A percentile compares a stretch with the other conserved stretches of the same genome.
phyloP scores from a whole-genome alignment of 2,888 invertebrate species.

The Uloborus plumipes region DNA sequence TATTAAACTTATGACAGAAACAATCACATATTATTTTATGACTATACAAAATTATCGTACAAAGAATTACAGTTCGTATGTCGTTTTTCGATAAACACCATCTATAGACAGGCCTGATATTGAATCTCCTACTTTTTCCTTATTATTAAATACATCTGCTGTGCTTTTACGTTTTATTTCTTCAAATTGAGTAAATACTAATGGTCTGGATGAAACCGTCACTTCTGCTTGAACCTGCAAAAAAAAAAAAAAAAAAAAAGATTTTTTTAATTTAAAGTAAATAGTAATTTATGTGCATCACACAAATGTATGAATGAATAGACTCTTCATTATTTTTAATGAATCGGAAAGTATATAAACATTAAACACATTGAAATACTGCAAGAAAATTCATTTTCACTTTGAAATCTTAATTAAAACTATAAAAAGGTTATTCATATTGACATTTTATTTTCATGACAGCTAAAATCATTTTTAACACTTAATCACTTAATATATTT shows the following conservation, averaged over 20 bases:
- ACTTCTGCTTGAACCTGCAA: slow-evolving; percentile 38
- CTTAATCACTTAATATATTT: too few relatives aligned
- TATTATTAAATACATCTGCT: slow-evolving; percentile 41
- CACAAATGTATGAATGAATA: neutral
- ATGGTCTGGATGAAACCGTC: slow-evolving; percentile 22
- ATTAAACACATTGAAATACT: too few relatives aligned
- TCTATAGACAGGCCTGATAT: slow-evolving; percentile 26
- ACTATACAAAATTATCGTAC: neutral
- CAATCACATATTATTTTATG: neutral
- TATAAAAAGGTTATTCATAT: too few relatives aligned
- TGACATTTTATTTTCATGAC: too few relatives aligned
- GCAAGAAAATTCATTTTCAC: too few relatives aligned
- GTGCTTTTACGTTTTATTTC: slow-evolving; percentile 16
- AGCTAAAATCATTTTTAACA: too few relatives aligned
- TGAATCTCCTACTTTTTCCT: slow-evolving; percentile 12
- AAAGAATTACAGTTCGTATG: slow-evolving; percentile 3
- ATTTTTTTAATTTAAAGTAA: neutral
- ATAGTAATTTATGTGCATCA: neutral
- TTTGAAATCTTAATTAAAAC: too few relatives aligned
- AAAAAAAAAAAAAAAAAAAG: neutral
- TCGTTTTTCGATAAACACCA: slow-evolving; percentile 37
- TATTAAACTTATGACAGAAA: neutral
- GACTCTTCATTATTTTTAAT: neutral
- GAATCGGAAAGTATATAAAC: neutral
- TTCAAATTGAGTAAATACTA: slow-evolving; percentile 8